Conservation (phyloP, 2,888 invertebrate species). For the Eupithecia vulgata region DNA sequence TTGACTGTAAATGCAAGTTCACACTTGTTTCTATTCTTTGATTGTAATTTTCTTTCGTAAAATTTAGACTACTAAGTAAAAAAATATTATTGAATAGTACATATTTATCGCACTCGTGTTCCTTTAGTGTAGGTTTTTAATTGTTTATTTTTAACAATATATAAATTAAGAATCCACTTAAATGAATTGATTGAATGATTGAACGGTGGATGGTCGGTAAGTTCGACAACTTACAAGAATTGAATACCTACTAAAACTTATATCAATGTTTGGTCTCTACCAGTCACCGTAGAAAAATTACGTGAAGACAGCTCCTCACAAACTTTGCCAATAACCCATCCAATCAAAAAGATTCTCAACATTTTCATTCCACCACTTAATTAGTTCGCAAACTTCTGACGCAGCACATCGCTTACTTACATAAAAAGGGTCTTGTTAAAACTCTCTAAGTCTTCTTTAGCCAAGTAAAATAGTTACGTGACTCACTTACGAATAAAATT, state of each 20-base stretch:
- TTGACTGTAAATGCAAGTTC: no score
- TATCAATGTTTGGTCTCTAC: neutral
- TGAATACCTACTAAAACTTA: neutral
- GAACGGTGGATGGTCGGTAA: neutral
- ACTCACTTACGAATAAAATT: neutral
- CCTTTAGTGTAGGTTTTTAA: neutral
- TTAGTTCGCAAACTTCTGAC: constrained; percentile 26
- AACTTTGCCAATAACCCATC: constrained; percentile 56
- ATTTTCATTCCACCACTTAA: constrained; percentile 45
- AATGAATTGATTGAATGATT: neutral
- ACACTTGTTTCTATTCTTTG: no score
- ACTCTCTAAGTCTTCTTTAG: constrained; percentile 1
- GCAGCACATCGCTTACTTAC: constrained; percentile 18
- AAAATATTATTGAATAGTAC: no score
- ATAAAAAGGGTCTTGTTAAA: constrained; percentile 7
- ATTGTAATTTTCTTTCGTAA: neutral
- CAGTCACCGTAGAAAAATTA: constrained; percentile 10
- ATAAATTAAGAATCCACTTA: neutral
- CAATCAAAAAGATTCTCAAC: constrained; percentile 54
- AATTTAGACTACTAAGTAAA: no score
- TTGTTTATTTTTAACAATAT: neutral
- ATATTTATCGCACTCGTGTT: neutral
- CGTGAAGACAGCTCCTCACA: constrained; percentile 23
- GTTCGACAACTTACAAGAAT: constrained; percentile 1
- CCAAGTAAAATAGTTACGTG: constrained; percentile 2